Conservation (phyloP, 1,140 invertebrate species). For the Drosophila bipectinata region DNA sequence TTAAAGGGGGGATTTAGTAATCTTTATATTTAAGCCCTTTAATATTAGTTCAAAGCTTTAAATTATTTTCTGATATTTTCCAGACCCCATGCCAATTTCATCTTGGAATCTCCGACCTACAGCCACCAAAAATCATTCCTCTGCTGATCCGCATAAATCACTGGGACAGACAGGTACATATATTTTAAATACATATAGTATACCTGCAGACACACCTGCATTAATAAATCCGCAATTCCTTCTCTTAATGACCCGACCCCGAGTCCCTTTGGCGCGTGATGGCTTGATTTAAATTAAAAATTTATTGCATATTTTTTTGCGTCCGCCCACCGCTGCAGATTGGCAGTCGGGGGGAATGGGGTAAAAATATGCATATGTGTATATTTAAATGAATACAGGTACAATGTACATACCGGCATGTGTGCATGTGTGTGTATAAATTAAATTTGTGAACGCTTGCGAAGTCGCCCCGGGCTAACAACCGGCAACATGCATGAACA, state of each 20-base stretch:
- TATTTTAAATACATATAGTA: constrained; percentile 66
- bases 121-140: constrained; percentile 28
- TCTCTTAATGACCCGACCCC: constrained; percentile 7
- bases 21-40: too few relatives aligned
- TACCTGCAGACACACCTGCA: constrained; percentile 20
- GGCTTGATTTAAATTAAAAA: constrained; percentile 82
- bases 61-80: not conserved
- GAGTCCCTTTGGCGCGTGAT: constrained; percentile 41
- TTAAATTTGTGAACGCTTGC: constrained; percentile 71
- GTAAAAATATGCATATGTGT: constrained; percentile 34
- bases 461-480: constrained; percentile 65
- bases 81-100: constrained; percentile 26
- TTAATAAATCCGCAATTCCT: constrained; percentile 7
- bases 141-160: constrained; percentile 18
- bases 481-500: constrained; percentile 64
- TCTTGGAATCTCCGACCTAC: constrained; percentile 23
- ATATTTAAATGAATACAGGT: constrained; percentile 23
- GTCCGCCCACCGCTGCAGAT: constrained; percentile 48
- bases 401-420: constrained; percentile 7
- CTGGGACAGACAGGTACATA: constrained; percentile 31
- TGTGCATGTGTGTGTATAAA: constrained; percentile 57
- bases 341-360: constrained; percentile 25
- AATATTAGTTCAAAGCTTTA: not conserved
- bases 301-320: constrained; percentile 78
- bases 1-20: too few relatives aligned